Conservation (phyloP, 2,888 invertebrate genomes). For the Zaprionus bogoriensis region DNA sequence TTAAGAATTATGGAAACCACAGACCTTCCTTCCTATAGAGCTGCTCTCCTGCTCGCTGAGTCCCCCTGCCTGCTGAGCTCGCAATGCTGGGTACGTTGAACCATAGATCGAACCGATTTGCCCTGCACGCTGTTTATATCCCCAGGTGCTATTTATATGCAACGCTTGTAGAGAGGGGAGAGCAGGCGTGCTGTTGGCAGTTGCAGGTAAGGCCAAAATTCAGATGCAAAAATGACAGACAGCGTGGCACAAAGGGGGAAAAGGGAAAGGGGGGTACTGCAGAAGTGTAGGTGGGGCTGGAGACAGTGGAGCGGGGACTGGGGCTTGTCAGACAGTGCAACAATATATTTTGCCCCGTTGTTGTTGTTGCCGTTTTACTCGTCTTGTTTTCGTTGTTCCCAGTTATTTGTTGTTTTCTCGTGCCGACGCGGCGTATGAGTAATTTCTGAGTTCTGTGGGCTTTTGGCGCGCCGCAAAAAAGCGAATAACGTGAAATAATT, state of each 20-base stretch:
- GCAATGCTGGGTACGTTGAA: too few relatives aligned
- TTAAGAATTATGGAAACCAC: too few relatives aligned
- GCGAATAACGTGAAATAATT: constrained; percentile 46
- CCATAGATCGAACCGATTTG: too few relatives aligned
- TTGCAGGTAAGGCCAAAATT: neutral
- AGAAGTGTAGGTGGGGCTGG: neutral
- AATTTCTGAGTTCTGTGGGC: constrained; percentile 45
- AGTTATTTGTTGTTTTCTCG: constrained; percentile 21
- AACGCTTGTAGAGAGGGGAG: too few relatives aligned
- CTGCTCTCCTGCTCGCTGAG: too few relatives aligned
- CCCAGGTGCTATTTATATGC: neutral
- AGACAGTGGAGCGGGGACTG: neutral
- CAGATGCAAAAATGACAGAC: neutral
- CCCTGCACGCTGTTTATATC: neutral
- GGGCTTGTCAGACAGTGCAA: neutral
- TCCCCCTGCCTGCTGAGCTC: too few relatives aligned
- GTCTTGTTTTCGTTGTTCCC: constrained; percentile 34
- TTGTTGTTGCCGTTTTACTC: constrained; percentile 1
- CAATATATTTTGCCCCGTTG: neutral
- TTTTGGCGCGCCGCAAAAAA: constrained; percentile 7
- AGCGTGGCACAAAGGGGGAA: neutral
- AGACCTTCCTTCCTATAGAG: too few relatives aligned
- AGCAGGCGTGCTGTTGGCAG: too few relatives aligned
- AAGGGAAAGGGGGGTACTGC: neutral
- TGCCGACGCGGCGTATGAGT: constrained; percentile 60